These are phyloP conservation scores for Apteryx mantelli DNA, from an alignment of 2,113 vertebrate genomes.

Conservation along the genomic window DNA sequence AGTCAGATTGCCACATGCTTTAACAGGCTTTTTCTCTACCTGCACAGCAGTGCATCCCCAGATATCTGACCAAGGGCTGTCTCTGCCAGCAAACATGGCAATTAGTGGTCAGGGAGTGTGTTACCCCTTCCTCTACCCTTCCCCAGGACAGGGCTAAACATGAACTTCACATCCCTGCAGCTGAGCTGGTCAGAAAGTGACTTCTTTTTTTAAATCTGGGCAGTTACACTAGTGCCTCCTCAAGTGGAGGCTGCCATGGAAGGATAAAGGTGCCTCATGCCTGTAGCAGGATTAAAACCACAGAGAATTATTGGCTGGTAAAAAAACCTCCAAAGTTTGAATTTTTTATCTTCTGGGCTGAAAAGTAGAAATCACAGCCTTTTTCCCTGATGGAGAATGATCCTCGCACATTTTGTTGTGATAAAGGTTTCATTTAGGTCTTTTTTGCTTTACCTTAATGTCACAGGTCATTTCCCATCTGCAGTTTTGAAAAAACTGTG, in stretches of 20 bases:
- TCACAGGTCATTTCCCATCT: constrained; percentile 29
- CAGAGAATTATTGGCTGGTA: not conserved
- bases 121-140: not conserved
- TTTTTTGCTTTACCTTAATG: constrained; percentile 36
- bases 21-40: not conserved
- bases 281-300: not conserved
- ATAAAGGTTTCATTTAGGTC: constrained; percentile 32
- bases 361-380: not conserved
- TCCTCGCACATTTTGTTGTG: not conserved
- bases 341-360: not conserved
- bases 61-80: not conserved
- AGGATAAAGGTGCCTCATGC: not conserved
- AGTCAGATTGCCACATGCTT: not conserved
- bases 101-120: not conserved
- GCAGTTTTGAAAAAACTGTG: not conserved
- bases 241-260: rapidly evolving
- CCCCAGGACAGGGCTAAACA: rapidly evolving
- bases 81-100: rapidly evolving
- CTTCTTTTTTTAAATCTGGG: not conserved
- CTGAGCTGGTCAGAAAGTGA: not conserved
- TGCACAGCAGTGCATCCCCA: not conserved
- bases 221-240: not conserved
- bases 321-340: not conserved
- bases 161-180: not conserved
- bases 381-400: not conserved